Percentiles rank a stretch among this genome's conserved stretches.
Conservation (phyloP, 37 sponge, comb jelly and placozoan species). For the Cladorhizidae sp. region DNA sequence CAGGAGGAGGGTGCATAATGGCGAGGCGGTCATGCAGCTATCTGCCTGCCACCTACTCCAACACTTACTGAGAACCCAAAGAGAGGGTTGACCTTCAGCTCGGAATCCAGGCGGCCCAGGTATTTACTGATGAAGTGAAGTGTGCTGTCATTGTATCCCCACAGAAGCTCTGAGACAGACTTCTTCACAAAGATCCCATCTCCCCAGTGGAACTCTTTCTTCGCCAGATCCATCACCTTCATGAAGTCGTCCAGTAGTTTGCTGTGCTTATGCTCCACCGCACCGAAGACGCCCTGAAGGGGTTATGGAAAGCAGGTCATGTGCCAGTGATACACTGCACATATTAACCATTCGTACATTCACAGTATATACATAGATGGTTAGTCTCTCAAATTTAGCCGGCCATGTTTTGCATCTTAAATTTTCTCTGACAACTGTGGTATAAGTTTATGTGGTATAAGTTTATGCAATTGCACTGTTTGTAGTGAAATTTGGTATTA, state of each 20-base stretch:
- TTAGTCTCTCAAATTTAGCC: no score
- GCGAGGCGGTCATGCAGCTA: no score
- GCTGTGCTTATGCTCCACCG: neutral
- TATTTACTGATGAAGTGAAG: constrained; percentile 18
- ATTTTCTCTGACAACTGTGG: no score
- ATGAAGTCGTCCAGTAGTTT: neutral
- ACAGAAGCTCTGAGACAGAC: constrained; percentile 61
- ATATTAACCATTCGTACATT: no score
- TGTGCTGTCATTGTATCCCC: constrained; percentile 72
- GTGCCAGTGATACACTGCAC: no score
- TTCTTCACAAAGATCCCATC: constrained; percentile 43
- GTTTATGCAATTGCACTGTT: no score
- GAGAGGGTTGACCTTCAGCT: neutral
- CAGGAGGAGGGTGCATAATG: neutral
- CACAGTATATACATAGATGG: no score
- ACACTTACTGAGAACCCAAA: neutral
- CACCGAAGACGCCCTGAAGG: neutral
- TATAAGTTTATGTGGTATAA: no score
- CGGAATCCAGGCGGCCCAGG: neutral
- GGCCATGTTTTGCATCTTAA: no score
- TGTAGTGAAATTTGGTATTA: no score
- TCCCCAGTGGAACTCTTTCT: neutral
- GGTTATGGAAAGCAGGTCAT: neutral
- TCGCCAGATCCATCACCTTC: constrained; percentile 1
- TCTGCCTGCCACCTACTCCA: neutral